These are phyloP conservation scores for Eumaeus atala DNA, from an alignment of 1,140 invertebrate genomes.

Conservation along the genomic window DNA sequence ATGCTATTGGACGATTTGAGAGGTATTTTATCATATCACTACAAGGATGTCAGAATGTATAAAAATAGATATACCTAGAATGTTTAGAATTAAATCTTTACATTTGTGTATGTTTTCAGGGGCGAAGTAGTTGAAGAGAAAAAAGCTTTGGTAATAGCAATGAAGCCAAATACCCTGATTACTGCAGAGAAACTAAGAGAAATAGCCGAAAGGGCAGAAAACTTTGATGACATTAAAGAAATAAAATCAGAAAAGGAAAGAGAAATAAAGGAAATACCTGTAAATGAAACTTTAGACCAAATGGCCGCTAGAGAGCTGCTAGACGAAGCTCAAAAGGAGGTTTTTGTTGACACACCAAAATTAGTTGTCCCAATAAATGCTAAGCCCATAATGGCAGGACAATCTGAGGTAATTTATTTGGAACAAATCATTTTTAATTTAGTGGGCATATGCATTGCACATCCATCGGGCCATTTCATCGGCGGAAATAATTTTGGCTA, in stretches of 20 bases:
- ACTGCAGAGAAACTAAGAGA: constrained; percentile 71
- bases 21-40: no score
- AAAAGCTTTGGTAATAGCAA: constrained; percentile 78
- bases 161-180: constrained; percentile 73
- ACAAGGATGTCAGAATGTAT: no score
- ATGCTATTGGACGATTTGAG: no score
- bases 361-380: constrained; percentile 74
- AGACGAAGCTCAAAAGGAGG: constrained; percentile 64
- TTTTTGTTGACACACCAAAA: constrained; percentile 38
- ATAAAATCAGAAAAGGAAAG: constrained; percentile 25
- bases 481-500: no score
- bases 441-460: no score
- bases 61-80: no score
- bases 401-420: constrained; percentile 78
- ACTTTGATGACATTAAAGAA: constrained; percentile 44
- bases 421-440: no score
- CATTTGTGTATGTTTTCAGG: constrained; percentile 47
- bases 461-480: no score
- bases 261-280: constrained; percentile 21
- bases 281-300: constrained; percentile 69
- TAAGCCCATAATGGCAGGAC: constrained; percentile 71
- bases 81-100: no score
- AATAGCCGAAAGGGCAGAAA: constrained; percentile 59
- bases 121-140: constrained; percentile 71
- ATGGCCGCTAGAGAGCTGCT: constrained; percentile 76